Evolutionary conservation across 1,140 invertebrate genomes (phyloP), one percentile per base, ranked within the genome.

Genomic region (Drosophila nebulosa): DNA sequence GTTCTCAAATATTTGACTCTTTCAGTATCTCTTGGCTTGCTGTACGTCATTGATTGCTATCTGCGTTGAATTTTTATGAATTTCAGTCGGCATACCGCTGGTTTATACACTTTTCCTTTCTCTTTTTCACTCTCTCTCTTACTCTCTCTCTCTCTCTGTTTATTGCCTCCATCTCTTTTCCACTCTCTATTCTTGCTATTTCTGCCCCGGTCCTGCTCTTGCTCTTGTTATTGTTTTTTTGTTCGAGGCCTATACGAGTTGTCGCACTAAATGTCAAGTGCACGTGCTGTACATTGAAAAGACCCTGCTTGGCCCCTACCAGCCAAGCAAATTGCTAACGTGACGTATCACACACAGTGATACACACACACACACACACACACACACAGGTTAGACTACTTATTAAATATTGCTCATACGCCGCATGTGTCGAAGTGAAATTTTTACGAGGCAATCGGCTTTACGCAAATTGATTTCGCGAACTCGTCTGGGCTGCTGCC

Each of bases 361-460:
- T 77, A 86, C 69, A 80, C n/a, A 51, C 71, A 56, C 22, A 74
- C 52, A 65, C 64, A 58, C 64, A 65, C 7, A 46, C 16, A 46
- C 39, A 21, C 9, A 21, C n/a, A 21, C 39, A 46, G 39, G 39
- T 55, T 55, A 64, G 68, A 67, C 64, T 81, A 74, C 67, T 85
- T 86, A 81, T 88, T 88, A 88, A 88, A 86, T 81, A 78, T 75
- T 86, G 74, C 74, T 74, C 78, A 86, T 86, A 74, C 77, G 65
- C 50, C 70, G 60, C 74, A 74, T 75, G 67, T 85, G 81, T 74
- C 66, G 68, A 55, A 62, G 36, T 63, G 55, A 61, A 78, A 70
- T 69, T 81, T 64, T 86, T 81, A 78, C 74, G 64, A 81, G 32
- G 68, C 64, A 42, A 2, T 68, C 56, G 64, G 59, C 55, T 57